Evolutionary conservation across 2,888 invertebrate species (phyloP), one percentile per base, ranked within the genome.

Genomic region (Arge pagana): DNA sequence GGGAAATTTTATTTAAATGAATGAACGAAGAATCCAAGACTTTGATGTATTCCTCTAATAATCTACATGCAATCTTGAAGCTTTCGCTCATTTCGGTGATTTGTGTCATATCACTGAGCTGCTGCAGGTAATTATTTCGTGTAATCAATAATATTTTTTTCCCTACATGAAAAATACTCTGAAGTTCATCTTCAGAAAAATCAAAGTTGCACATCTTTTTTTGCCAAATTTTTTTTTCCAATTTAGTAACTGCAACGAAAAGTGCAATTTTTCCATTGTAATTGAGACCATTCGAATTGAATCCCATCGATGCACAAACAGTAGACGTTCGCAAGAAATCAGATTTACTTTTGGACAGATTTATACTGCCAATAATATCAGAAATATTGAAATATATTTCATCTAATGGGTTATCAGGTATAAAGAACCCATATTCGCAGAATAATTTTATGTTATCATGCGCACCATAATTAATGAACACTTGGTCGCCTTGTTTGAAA

Each of bases 391-490:
- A 83, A 45, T 80, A 76, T 43, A 90, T 81, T 70, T 77, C 82
- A 74, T 90, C 89, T 62, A 88, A 78, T 24, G 81, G 79, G 79
- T 92, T 93, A 4, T 77, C 68, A 0, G 84, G 81, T 55, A 88
- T 74, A 63, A 84, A 86, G 74, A 96, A 96, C 0, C 96, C 96
- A 79, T 96, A 96, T 66, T 96, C 92, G 0, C 87, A 79, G 24
- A 90, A 83, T n/a, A 96, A 78, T 72, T 88, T 89, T 1, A 84
- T 74, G 78, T 90, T 96, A 63, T 87, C 84, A 70, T 93, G 89
- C 30, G 85, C 80, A 1, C 95, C 96, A 70, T 96, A 96, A 63
- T 88, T 90, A 63, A 96, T 95, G 72, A 91, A 95, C 49, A 93
- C 85, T 80, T 96, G 88, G 28, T 85, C 79, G 71, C 84, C 84